These are phyloP conservation scores for Mormyrus hasselquistii DNA, from an alignment of 2,797 vertebrate species.

Conservation along the genomic window DNA sequence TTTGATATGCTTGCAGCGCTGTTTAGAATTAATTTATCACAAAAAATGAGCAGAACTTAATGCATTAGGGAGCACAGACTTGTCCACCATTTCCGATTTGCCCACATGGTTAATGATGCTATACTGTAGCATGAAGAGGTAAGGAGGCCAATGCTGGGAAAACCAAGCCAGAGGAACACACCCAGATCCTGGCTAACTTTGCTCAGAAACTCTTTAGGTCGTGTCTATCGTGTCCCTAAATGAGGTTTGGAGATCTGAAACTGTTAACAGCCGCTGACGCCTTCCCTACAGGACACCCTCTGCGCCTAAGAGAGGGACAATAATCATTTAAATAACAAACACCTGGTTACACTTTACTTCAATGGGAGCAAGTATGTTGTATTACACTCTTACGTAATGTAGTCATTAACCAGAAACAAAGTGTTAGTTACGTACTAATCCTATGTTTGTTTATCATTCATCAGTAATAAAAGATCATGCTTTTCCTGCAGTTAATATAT, in stretches of 20 bases:
- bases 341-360: not conserved
- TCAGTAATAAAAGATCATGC: not conserved
- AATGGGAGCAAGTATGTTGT: not conserved
- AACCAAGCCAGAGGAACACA: not conserved
- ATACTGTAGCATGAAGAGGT: not conserved
- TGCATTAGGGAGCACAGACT: not conserved
- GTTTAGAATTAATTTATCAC: not conserved
- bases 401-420: not conserved
- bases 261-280: not conserved
- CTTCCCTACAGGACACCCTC: not conserved
- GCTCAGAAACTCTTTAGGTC: not conserved
- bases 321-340: conserved; percentile 14
- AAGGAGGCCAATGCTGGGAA: not conserved
- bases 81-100: not conserved
- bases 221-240: not conserved
- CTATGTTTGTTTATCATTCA: not conserved
- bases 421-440: not conserved
- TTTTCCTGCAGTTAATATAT: not conserved
- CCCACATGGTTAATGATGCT: not conserved
- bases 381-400: not conserved
- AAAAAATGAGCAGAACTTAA: not conserved
- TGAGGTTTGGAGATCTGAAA: not conserved
- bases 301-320: not conserved
- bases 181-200: not conserved
- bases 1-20: not conserved